phyloP scores from a whole-genome alignment of 2,113 vertebrate species.

The Prolemur simus region DNA sequence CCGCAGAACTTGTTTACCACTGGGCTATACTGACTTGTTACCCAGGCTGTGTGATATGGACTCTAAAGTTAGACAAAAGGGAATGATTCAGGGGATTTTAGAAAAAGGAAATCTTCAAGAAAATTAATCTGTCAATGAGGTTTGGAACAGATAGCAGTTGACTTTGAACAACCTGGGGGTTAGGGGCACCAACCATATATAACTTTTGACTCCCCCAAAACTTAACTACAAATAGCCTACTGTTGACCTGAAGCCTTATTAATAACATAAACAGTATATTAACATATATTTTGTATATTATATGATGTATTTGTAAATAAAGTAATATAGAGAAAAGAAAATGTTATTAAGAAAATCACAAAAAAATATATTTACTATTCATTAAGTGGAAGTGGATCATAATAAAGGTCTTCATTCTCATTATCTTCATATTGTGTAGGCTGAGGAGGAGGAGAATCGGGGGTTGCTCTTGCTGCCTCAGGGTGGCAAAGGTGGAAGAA shows the following conservation, averaged over 20 bases:
- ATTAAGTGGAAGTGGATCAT: background rate
- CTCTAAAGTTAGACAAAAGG: background rate
- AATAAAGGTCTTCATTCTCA: background rate
- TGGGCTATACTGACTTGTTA: background rate
- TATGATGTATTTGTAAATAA: background rate
- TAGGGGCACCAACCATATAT: background rate
- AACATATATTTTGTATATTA: background rate
- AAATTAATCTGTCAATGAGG: background rate
- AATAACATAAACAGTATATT: background rate
- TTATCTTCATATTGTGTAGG: background rate
- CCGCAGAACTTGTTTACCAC: background rate
- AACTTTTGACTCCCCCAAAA: background rate
- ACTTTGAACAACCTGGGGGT: background rate
- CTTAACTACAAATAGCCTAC: background rate
- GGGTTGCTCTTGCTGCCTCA: background rate
- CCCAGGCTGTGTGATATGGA: background rate
- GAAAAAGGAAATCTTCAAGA: slow-evolving; percentile 20
- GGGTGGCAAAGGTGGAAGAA: background rate
- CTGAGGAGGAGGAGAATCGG: background rate
- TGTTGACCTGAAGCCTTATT: background rate
- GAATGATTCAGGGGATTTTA: background rate
- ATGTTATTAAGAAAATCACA: background rate
- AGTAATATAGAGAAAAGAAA: background rate
- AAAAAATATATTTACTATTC: background rate
- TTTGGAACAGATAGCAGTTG: background rate